A percentile compares a stretch with the other conserved stretches of the same genome.
Evolutionary conservation across 2,113 vertebrate genomes (phyloP).

Genomic region (Psammodynastes pulverulentus): DNA sequence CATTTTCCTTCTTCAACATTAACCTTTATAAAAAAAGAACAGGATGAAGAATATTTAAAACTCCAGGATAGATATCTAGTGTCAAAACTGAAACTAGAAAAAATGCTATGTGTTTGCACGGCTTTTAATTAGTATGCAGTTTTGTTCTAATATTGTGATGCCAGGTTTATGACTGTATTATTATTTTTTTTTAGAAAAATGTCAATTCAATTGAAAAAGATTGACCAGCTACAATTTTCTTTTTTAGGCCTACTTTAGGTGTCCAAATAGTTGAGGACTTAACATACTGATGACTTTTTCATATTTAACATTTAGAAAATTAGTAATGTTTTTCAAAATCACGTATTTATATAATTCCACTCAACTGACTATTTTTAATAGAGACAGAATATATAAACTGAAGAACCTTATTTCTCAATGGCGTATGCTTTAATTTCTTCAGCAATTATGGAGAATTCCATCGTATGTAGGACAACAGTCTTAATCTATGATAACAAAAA

Average conservation of each 20-base stretch:
- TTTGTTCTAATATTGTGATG: conserved; percentile 70
- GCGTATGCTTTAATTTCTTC: background rate
- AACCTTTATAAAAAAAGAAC: conserved; percentile 99
- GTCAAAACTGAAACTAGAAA: conserved; percentile 82
- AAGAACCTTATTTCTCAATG: background rate
- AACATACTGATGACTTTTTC: conserved; percentile 21
- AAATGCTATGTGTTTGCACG: conserved; percentile 65
- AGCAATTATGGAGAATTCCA: background rate
- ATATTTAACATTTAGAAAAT: conserved; percentile 39
- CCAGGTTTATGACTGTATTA: conserved; percentile 42
- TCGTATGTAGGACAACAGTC: background rate
- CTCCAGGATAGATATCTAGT: conserved; percentile 84
- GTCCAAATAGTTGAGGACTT: conserved; percentile 46
- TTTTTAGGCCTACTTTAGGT: conserved; percentile 67
- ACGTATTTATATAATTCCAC: conserved; percentile 38
- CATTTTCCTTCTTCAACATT: conserved; percentile 98
- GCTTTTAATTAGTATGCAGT: conserved; percentile 68
- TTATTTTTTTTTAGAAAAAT: conserved; percentile 53
- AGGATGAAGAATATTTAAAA: conserved; percentile 98
- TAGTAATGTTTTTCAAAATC: conserved; percentile 49
- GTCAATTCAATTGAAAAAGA: conserved; percentile 49
- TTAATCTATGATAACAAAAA: background rate
- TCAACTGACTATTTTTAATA: conserved; percentile 23
- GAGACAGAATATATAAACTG: background rate
- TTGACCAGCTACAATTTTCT: conserved; percentile 47